Percentiles rank a stretch among this genome's conserved stretches.
These are phyloP conservation scores for Pachycephus smyrnensis DNA, from an alignment of 2,888 invertebrate species.

Conservation along the genomic window DNA sequence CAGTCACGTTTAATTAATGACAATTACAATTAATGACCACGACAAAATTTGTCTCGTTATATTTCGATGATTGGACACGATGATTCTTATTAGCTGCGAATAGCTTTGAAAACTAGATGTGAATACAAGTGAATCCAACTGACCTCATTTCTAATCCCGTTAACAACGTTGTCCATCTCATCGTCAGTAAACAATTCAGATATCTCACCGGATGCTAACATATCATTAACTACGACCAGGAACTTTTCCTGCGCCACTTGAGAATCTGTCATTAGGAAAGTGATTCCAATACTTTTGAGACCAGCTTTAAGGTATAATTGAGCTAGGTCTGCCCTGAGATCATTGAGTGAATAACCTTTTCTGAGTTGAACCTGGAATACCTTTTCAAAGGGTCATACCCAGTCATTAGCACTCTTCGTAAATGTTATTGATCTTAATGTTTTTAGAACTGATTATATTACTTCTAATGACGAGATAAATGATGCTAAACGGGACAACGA, in stretches of 20 bases:
- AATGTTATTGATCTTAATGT: not conserved
- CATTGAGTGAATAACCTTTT: conserved; percentile 86
- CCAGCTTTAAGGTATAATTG: conserved; percentile 88
- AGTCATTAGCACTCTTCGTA: not conserved
- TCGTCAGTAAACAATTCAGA: conserved; percentile 92
- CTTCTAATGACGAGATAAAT: conserved; percentile 89
- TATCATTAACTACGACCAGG: conserved; percentile 91
- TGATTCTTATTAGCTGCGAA: too few relatives aligned
- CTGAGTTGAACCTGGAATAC: conserved; percentile 94
- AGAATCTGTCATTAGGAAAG: conserved; percentile 94
- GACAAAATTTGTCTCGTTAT: not conserved
- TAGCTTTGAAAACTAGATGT: too few relatives aligned
- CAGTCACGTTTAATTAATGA: too few relatives aligned
- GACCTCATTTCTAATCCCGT: conserved; percentile 80
- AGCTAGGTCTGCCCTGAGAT: conserved; percentile 81
- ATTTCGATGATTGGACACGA: not conserved
- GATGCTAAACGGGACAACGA: conserved; percentile 89
- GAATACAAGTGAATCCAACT: not conserved
- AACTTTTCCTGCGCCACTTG: conserved; percentile 93
- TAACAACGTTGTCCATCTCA: conserved; percentile 88
- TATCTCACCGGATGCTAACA: conserved; percentile 94
- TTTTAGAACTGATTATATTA: conserved; percentile 23
- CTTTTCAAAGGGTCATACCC: conserved; percentile 30
- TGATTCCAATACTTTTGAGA: conserved; percentile 84
- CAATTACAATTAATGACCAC: too few relatives aligned